Evolutionary conservation across 53 echinoderm and acorn worm genomes (phyloP).

Genomic region (Actinopyga echinites): DNA sequence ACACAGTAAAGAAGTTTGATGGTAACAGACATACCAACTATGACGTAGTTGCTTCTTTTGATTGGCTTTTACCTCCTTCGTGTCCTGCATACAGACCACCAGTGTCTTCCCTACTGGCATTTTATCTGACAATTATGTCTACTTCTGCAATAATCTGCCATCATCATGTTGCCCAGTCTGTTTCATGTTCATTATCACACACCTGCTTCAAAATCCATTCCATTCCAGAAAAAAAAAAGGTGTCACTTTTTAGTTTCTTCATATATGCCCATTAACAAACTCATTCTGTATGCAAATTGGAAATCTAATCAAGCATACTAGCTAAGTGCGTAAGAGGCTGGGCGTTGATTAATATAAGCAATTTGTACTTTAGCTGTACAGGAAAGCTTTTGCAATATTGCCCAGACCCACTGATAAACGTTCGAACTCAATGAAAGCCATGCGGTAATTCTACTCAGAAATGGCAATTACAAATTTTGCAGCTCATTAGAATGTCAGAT

Average conservation of each 20-base stretch:
- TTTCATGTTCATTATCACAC: conserved; percentile 30
- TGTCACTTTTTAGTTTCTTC: conserved; percentile 31
- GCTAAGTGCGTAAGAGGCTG: conserved; percentile 48
- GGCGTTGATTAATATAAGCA: conserved; percentile 49
- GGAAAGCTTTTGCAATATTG: conserved; percentile 45
- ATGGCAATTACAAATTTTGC: conserved; percentile 26
- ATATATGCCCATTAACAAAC: conserved; percentile 38
- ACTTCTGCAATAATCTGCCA: conserved; percentile 29
- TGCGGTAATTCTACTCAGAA: conserved; percentile 27
- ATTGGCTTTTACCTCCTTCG: no score
- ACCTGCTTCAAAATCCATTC: conserved; percentile 32
- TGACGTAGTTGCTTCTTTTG: no score
- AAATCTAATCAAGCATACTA: conserved; percentile 50
- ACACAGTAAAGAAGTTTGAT: no score
- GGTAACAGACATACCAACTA: no score
- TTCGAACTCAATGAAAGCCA: conserved; percentile 40
- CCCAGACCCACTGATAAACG: conserved; percentile 41
- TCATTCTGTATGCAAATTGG: conserved; percentile 52
- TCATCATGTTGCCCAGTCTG: conserved; percentile 1
- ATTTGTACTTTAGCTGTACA: conserved; percentile 41
- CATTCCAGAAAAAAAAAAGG: conserved; percentile 36
- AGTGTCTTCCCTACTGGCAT: no score
- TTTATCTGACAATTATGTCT: conserved; percentile 13
- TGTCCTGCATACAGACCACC: no score
- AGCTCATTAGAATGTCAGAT: background rate